Percentiles rank a stretch among this genome's conserved stretches.
phyloP scores from a whole-genome alignment of 2,113 vertebrate species.

The cattle (Bos taurus) region DNA sequence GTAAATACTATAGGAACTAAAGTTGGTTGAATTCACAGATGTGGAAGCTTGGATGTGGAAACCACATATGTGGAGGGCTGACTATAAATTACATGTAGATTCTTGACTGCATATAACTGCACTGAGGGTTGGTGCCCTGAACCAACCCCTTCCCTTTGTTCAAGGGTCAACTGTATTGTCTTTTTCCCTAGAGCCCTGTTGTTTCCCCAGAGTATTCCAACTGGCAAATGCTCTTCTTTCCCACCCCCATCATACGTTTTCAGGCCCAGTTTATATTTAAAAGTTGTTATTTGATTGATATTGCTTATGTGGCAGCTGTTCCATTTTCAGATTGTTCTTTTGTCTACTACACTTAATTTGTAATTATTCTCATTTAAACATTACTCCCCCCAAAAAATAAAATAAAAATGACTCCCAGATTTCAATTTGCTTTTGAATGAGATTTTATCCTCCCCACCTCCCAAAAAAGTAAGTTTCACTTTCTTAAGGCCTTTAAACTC shows the following conservation, averaged over 20 bases:
- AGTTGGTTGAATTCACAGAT: background rate
- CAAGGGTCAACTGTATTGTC: background rate
- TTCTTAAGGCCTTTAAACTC: background rate
- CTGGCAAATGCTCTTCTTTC: background rate
- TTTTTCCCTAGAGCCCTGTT: background rate
- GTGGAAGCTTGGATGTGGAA: background rate
- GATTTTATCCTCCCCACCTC: background rate
- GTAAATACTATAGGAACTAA: background rate
- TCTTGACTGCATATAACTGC: background rate
- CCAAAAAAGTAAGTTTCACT: background rate
- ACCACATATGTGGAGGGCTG: background rate
- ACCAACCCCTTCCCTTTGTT: background rate
- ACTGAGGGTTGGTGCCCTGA: background rate
- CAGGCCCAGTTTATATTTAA: background rate
- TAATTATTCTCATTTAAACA: conserved; percentile 12
- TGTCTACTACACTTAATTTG: background rate
- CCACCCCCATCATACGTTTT: background rate
- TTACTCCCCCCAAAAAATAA: background rate
- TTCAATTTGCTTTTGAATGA: background rate
- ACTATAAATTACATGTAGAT: background rate
- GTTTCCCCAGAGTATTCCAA: background rate
- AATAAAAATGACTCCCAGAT: background rate
- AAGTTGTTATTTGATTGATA: background rate
- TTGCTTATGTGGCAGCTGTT: background rate
- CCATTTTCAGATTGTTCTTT: background rate